Evolutionary conservation across 1,140 invertebrate species (phyloP).

Genomic region (Diorhabda carinulata): DNA sequence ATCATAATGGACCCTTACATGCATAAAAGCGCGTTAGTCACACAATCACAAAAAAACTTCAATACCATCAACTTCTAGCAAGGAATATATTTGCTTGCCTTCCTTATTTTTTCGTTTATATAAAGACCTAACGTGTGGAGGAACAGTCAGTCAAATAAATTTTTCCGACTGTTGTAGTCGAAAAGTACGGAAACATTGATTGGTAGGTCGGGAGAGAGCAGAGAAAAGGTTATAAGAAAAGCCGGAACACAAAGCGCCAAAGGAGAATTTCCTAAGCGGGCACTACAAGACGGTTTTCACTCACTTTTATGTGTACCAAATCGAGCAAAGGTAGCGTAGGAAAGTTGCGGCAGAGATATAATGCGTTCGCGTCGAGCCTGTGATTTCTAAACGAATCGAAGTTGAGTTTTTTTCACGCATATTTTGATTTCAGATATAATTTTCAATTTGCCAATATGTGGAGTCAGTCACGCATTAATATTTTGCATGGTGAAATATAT

Average conservation of each 20-base stretch:
- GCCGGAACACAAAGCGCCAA: slow-evolving; percentile 1
- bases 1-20: not conserved
- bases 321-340: not conserved
- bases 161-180: not conserved
- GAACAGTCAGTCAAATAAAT: not conserved
- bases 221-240: not conserved
- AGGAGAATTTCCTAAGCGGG: not conserved
- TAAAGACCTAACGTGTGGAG: slow-evolving; percentile 1
- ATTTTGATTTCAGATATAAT: not conserved
- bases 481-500: not conserved
- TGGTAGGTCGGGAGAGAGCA: not conserved
- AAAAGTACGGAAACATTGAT: not conserved
- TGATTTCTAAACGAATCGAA: not conserved
- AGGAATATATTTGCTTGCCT: not conserved
- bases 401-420: slow-evolving; percentile 2
- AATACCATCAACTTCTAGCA: not conserved
- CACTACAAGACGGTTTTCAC: not conserved
- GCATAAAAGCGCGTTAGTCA: not conserved
- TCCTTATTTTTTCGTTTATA: slow-evolving; percentile 1
- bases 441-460: not conserved
- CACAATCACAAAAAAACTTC: slow-evolving; percentile 1
- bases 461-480: not conserved
- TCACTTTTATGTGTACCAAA: not conserved
- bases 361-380: not conserved
- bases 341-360: not conserved